Conservation (phyloP, 2,113 vertebrate genomes). For the Tupaia tana region DNA sequence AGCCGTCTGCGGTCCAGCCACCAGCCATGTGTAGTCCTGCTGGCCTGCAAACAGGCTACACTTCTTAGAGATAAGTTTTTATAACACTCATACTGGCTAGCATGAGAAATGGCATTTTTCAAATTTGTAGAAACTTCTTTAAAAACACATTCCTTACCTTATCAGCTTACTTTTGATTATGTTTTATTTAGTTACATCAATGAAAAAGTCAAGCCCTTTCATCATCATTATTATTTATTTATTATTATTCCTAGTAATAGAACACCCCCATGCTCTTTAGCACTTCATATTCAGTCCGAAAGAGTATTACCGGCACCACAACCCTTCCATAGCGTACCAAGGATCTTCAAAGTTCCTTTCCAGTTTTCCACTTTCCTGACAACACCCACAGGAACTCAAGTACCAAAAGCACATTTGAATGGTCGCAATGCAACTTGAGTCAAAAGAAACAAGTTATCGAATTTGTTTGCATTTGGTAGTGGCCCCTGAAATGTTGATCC, state of each 20-base stretch:
- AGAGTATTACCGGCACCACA: neutral
- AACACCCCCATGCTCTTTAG: neutral
- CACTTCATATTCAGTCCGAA: neutral
- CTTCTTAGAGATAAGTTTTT: slow-evolving; percentile 27
- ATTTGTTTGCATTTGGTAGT: slow-evolving; percentile 58
- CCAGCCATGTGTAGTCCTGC: too few relatives aligned
- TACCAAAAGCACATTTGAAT: neutral
- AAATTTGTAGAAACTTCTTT: slow-evolving; percentile 39
- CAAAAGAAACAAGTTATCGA: slow-evolving; percentile 8
- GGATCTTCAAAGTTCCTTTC: neutral
- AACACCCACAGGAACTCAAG: neutral
- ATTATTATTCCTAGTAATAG: neutral
- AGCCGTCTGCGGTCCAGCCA: too few relatives aligned
- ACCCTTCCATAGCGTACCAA: neutral
- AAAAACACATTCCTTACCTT: neutral
- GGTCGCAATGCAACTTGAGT: neutral
- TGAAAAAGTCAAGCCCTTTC: neutral
- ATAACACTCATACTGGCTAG: neutral
- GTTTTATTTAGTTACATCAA: slow-evolving; percentile 44
- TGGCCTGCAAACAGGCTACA: neutral
- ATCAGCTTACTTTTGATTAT: neutral
- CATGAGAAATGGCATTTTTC: neutral
- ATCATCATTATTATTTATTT: neutral
- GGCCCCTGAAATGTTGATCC: slow-evolving; percentile 46
- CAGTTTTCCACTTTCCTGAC: neutral